phyloP scores from a whole-genome alignment of 1,140 invertebrate species.

The Matsumurasca onukii region DNA sequence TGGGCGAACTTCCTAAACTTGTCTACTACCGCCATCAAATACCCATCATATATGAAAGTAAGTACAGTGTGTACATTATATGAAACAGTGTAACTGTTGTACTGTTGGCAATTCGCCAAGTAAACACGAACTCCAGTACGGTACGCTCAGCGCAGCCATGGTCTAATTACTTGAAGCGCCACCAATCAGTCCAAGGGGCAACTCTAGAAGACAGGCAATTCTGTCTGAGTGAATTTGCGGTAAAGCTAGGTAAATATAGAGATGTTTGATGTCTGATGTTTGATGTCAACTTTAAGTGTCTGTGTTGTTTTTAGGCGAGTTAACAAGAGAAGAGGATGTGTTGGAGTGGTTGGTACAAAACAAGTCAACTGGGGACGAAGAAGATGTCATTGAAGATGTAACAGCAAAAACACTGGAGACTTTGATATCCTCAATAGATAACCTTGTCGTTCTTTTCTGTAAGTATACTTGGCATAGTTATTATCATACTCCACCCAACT shows the following conservation, averaged over 20 bases:
- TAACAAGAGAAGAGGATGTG: slow-evolving; percentile 89
- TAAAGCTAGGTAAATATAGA: too few relatives aligned
- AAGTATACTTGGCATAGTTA: too few relatives aligned
- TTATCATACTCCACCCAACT: neutral
- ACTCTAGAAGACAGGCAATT: too few relatives aligned
- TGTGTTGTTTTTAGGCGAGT: slow-evolving; percentile 68
- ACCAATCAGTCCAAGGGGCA: too few relatives aligned
- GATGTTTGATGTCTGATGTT: too few relatives aligned
- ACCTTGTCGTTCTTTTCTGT: slow-evolving; percentile 93
- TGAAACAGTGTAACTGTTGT: too few relatives aligned
- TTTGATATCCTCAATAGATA: slow-evolving; percentile 86
- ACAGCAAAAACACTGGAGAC: slow-evolving; percentile 84
- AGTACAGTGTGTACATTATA: slow-evolving; percentile 48
- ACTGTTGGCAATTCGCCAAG: too few relatives aligned
- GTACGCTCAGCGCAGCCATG: too few relatives aligned
- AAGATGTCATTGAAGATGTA: slow-evolving; percentile 92
- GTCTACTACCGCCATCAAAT: slow-evolving; percentile 94
- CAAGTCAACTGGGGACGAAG: slow-evolving; percentile 89
- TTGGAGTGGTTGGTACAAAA: slow-evolving; percentile 91
- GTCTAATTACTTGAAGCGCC: too few relatives aligned
- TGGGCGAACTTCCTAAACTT: slow-evolving; percentile 81
- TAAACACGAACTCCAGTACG: too few relatives aligned
- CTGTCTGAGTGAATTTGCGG: too few relatives aligned
- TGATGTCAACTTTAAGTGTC: too few relatives aligned
- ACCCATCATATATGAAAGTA: slow-evolving; percentile 93